A percentile compares a stretch with the other conserved stretches of the same genome.
phyloP scores from a whole-genome alignment of 2,797 vertebrate species.

The Poeciliopsis gracilis region DNA sequence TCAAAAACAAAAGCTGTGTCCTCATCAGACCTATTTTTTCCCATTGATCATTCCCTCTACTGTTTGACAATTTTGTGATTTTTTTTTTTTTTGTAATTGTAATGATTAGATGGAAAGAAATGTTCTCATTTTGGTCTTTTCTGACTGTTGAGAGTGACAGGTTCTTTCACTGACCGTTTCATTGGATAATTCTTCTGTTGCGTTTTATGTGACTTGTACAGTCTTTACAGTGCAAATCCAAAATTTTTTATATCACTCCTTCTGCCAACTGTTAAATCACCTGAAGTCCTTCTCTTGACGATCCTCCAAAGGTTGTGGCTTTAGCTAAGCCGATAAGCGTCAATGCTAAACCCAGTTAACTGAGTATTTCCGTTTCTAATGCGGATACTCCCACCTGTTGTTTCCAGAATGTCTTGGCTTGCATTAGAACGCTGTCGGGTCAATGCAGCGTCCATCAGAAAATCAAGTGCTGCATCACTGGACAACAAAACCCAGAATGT shows the following conservation, averaged over 20 bases:
- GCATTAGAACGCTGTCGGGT: neutral
- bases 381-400: neutral
- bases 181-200: neutral
- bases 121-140: neutral
- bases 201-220: neutral
- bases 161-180: neutral
- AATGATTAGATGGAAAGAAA: neutral
- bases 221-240: neutral
- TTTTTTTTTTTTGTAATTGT: neutral
- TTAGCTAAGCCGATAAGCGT: constrained; percentile 35
- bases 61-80: too few relatives aligned
- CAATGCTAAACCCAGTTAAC: constrained; percentile 25
- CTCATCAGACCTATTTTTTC: too few relatives aligned
- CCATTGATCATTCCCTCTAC: too few relatives aligned
- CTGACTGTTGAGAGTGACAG: neutral
- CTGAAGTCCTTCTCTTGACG: constrained; percentile 34
- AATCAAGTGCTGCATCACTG: neutral
- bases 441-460: neutral
- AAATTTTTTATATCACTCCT: neutral
- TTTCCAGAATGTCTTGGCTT: constrained; percentile 1
- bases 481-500: neutral
- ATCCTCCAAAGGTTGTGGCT: constrained; percentile 24
- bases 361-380: constrained; percentile 14
- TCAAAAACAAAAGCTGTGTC: neutral
- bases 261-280: constrained; percentile 22